Conservation (phyloP, 2,113 vertebrate genomes). For the Hippopotamus amphibius region DNA sequence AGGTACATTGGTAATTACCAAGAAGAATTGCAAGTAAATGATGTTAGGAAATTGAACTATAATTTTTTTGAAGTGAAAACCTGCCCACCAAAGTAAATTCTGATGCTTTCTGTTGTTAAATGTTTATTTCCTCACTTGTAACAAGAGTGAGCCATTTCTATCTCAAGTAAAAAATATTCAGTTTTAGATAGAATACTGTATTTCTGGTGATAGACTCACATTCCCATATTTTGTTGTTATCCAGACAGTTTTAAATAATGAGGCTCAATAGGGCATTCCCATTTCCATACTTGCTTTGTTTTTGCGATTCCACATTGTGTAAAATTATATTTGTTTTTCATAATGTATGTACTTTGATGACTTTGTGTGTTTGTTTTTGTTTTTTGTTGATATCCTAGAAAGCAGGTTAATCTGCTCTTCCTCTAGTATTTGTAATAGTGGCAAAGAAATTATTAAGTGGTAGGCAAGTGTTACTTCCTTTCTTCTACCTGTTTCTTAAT, state of each 20-base stretch:
- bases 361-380: not conserved
- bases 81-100: not conserved
- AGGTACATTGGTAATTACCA: not conserved
- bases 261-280: not conserved
- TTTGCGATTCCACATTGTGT: not conserved
- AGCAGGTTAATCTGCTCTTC: not conserved
- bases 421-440: not conserved
- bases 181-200: not conserved
- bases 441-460: constrained; percentile 12
- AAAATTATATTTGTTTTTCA: not conserved
- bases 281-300: not conserved
- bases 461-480: constrained; percentile 45
- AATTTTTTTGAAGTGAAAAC: not conserved
- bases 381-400: not conserved
- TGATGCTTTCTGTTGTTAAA: not conserved
- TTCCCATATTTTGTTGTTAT: not conserved
- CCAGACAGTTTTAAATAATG: not conserved
- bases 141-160: not conserved
- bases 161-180: not conserved
- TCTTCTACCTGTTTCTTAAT: not conserved
- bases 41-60: not conserved
- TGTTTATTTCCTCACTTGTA: not conserved
- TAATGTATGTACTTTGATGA: not conserved
- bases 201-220: not conserved
- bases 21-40: not conserved